Conservation (phyloP, 2,888 invertebrate genomes). For the Cephus pulcher region DNA sequence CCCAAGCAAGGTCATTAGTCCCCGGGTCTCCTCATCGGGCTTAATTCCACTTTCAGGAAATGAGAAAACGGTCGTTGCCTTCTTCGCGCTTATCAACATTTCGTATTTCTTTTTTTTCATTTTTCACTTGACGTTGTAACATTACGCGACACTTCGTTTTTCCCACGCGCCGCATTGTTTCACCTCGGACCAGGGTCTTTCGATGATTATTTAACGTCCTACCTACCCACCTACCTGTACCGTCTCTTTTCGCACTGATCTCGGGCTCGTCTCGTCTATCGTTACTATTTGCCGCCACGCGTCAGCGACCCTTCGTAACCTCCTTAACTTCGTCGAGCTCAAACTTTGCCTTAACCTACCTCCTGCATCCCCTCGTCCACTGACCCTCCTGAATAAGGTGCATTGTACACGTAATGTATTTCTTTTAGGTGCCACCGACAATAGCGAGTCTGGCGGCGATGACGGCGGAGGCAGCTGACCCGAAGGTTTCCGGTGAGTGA, state of each 20-base stretch:
- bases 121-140: neutral
- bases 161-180: neutral
- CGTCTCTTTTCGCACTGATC: neutral
- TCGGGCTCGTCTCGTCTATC: neutral
- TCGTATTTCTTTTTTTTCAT: neutral
- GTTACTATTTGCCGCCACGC: neutral
- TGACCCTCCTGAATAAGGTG: neutral
- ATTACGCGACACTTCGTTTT: neutral
- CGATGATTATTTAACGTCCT: neutral
- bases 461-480: slow-evolving; percentile 64
- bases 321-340: neutral
- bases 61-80: slow-evolving; percentile 43
- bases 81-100: neutral
- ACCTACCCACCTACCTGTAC: neutral
- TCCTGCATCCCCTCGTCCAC: neutral
- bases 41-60: slow-evolving; percentile 17
- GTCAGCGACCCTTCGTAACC: slow-evolving; percentile 16
- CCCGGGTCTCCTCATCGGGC: slow-evolving; percentile 29
- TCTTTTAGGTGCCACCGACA: slow-evolving; percentile 61
- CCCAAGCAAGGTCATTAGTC: slow-evolving; percentile 55
- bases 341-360: neutral
- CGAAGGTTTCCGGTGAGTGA: slow-evolving; percentile 65
- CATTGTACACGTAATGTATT: slow-evolving; percentile 13
- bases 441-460: slow-evolving; percentile 63
- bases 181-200: neutral